Conservation (phyloP, 2,888 invertebrate genomes). For the Agrochola macilenta region DNA sequence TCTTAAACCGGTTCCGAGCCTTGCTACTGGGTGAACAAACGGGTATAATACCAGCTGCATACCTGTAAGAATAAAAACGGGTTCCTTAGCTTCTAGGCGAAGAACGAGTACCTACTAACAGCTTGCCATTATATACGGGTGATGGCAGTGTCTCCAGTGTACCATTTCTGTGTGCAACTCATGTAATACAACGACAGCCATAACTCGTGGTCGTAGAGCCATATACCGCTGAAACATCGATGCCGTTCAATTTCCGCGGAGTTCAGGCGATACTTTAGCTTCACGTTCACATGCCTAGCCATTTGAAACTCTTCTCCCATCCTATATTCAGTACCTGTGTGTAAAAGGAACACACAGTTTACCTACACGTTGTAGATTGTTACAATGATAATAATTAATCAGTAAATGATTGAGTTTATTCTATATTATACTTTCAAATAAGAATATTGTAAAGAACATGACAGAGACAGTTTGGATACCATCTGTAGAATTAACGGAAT, state of each 20-base stretch:
- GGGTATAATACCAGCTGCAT: conserved; percentile 23
- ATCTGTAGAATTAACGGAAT: background rate
- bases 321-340: background rate
- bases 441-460: background rate
- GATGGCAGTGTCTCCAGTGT: conserved; percentile 11
- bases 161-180: conserved; percentile 9
- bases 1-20: too few relatives aligned
- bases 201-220: background rate
- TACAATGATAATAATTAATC: background rate
- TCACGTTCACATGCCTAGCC: background rate
- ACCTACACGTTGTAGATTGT: background rate
- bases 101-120: conserved; percentile 9
- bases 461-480: background rate
- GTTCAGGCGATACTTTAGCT: conserved; percentile 6
- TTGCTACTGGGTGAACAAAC: conserved; percentile 8
- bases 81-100: conserved; percentile 25
- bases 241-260: conserved; percentile 36
- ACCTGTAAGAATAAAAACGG: conserved; percentile 31
- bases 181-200: background rate
- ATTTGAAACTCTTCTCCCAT: background rate
- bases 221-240: conserved; percentile 11
- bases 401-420: background rate
- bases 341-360: background rate
- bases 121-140: conserved; percentile 14
- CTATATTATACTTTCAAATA: background rate